A percentile compares a stretch with the other conserved stretches of the same genome.
These are phyloP conservation scores for Tenthredo scrophulariae DNA, from an alignment of 2,888 invertebrate genomes.

Conservation along the genomic window DNA sequence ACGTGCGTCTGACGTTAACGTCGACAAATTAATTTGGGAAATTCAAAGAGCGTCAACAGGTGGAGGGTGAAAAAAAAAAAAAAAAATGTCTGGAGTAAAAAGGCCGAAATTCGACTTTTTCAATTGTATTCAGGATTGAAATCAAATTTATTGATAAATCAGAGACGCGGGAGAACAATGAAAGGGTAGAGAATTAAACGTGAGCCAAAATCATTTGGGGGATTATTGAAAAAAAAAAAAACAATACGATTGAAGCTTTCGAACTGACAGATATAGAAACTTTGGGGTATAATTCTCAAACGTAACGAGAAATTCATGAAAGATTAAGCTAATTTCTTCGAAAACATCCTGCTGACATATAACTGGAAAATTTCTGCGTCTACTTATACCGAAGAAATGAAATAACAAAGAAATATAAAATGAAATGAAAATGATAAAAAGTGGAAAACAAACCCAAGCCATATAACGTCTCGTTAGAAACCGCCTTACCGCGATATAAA, in stretches of 20 bases:
- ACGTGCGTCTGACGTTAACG: conserved; percentile 7
- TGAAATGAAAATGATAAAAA: not conserved
- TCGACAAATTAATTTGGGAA: not conserved
- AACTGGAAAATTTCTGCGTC: not conserved
- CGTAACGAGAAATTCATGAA: not conserved
- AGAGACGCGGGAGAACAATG: not conserved
- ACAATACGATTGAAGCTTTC: conserved; percentile 3
- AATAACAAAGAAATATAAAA: not conserved
- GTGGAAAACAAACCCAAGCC: not conserved
- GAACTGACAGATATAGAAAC: not conserved
- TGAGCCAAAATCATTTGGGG: not conserved
- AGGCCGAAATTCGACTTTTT: not conserved
- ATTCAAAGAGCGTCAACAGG: not conserved
- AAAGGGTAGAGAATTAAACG: not conserved
- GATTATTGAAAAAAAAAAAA: not conserved
- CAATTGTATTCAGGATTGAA: not conserved
- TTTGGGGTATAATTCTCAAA: not conserved
- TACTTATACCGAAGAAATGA: not conserved
- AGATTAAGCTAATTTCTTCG: not conserved
- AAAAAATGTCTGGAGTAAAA: no score
- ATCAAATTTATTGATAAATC: not conserved
- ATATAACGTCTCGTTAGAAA: conserved; percentile 7
- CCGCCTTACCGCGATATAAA: not conserved
- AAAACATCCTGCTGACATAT: not conserved
- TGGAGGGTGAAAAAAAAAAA: not conserved